Evolutionary conservation across 2,113 vertebrate genomes (phyloP).

Genomic region (Carassius gibelio): DNA sequence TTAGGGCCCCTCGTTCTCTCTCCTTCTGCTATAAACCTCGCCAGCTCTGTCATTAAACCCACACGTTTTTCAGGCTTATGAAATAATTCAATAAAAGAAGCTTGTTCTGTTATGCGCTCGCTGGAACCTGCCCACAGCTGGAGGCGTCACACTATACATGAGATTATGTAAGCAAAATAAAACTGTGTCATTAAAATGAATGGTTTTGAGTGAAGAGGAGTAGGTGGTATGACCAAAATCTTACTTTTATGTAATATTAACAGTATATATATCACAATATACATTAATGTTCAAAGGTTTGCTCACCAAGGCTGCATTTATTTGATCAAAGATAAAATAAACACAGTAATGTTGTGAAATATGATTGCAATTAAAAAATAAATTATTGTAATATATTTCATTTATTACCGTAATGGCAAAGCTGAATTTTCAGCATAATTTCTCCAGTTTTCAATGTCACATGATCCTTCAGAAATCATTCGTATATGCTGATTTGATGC

Average conservation of each 20-base stretch:
- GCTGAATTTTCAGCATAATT: neutral
- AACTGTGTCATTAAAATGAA: neutral
- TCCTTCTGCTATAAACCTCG: neutral
- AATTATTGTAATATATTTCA: no score
- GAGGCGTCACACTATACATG: neutral
- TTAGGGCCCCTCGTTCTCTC: neutral
- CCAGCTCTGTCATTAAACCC: constrained; percentile 7
- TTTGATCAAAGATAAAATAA: neutral
- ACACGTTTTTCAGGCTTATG: constrained; percentile 29
- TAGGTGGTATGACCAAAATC: neutral
- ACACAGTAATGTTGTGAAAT: neutral
- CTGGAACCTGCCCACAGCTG: constrained; percentile 6
- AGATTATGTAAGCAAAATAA: constrained; percentile 15
- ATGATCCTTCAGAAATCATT: neutral
- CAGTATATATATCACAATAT: neutral
- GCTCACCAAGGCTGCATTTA: neutral
- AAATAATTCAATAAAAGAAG: constrained; percentile 2
- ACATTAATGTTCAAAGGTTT: neutral
- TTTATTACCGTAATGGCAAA: neutral
- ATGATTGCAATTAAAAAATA: no score
- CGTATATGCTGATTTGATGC: neutral
- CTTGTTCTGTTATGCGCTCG: neutral
- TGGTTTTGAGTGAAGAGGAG: neutral
- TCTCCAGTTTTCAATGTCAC: neutral
- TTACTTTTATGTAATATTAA: neutral